Evolutionary conservation across 1,140 invertebrate species (phyloP), one percentile per base, ranked within the genome.

Genomic region (Laupala kohalensis): DNA sequence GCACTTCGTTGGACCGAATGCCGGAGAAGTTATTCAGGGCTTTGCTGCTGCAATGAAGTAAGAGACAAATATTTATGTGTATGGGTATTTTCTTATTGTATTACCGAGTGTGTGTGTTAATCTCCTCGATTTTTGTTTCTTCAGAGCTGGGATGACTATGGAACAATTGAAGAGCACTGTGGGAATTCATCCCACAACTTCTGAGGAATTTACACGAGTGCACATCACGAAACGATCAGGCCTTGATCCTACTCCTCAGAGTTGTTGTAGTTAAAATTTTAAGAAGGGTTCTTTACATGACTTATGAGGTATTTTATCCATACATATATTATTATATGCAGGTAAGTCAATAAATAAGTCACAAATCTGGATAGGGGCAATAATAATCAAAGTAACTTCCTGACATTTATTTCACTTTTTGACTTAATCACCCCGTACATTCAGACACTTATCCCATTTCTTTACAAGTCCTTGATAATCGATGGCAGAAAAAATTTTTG

Each of bases 11-110:
- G 95, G 96, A 9, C 96, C 97, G 2, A 91, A 95, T 79, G 96
- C 97, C 68, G 97, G 97, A 26, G 97, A 99, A 86, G 90, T 99
- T 63, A 97, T 97, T 70, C 97, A 99, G 86, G 96, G 96, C 73
- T 97, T 96, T 84, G 90, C 93, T 2, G 87, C 88, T 29, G 91
- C 91, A 37, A 81, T 93, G 6, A 93, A 93, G 89, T 92, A 78
- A 85, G n/a, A n/a, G n/a, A n/a, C n/a, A n/a, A n/a, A n/a, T n/a
- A n/a, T n/a, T n/a, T n/a, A n/a, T n/a, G n/a, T n/a, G n/a, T n/a
- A n/a, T n/a, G n/a, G n/a, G n/a, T n/a, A n/a, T n/a, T n/a, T n/a
- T n/a, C n/a, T n/a, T n/a, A n/a, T n/a, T n/a, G n/a, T n/a, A n/a
- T n/a, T n/a, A n/a, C n/a, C n/a, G n/a, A n/a, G n/a, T n/a, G n/a